A percentile compares a stretch with the other conserved stretches of the same genome.
Conservation (phyloP, 2,888 invertebrate species). For the Phanerotoma sp. region DNA sequence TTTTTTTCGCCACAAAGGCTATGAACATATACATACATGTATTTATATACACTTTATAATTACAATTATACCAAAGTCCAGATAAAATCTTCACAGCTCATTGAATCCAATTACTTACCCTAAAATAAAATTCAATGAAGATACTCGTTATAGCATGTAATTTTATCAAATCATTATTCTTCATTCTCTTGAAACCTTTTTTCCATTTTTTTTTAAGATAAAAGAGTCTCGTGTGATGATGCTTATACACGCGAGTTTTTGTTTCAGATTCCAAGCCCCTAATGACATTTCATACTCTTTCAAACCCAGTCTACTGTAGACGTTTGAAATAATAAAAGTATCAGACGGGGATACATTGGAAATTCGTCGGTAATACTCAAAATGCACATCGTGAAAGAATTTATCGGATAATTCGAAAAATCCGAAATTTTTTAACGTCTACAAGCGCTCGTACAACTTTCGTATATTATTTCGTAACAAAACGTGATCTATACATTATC, state of each 20-base stretch:
- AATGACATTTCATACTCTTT: constrained; percentile 4
- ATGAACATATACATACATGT: no score
- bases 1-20: no score
- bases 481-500: no score
- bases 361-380: constrained; percentile 8
- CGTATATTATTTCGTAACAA: no score
- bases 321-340: constrained; percentile 22
- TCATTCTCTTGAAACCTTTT: neutral
- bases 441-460: no score
- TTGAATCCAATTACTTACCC: constrained; percentile 21
- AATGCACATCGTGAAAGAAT: constrained; percentile 15
- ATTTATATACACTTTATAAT: constrained; percentile 12
- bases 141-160: constrained; percentile 1
- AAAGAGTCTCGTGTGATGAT: constrained; percentile 11
- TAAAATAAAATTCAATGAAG: constrained; percentile 14
- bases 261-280: constrained; percentile 6
- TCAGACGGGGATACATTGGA: constrained; percentile 14
- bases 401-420: no score
- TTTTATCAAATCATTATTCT: constrained; percentile 9
- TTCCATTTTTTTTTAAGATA: neutral
- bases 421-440: no score
- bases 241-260: constrained; percentile 15
- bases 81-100: constrained; percentile 19
- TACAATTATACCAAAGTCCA: neutral
- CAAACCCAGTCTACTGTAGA: neutral